Base-by-base conservation (phyloP, 1,140 invertebrate species). In the Himalopsyche phryganea region DNA sequence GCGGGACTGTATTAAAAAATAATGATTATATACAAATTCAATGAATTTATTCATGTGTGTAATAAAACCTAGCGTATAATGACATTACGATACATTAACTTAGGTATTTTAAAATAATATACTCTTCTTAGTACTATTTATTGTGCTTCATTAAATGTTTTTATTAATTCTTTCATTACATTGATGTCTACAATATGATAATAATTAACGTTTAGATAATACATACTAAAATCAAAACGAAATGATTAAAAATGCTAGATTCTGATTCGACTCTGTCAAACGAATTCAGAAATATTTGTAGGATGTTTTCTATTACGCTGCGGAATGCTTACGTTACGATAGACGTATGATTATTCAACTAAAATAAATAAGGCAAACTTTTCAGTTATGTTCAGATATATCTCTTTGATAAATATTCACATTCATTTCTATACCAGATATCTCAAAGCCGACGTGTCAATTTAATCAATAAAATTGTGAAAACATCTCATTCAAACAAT, bases 121-220 rank as follows among this genome's bases (percentile, higher is more conserved):
- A 63, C 33, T 58, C 41, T 46, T 57, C 57, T 60, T 63, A 60
- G 51, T 63, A 60, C 61, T 63, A 60, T 63, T 63, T 60, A 63
- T 63, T 63, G 61, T 63, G 61, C 57, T 58, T 54, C 42, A 60
- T 59, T 38, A 55, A 50, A 59, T 53, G 50, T 52, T 42, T 58
- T 52, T 45, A 13, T 40, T 58, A 46, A 38, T 38, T 19, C 11
- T 9, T 36, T 40, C 47, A 46, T 45, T 49, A 42, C 17, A 14
- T 48, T 50, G 47, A 50, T 57, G 47, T 38, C 54, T 57, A 57
- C 47, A 33, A 28, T 28, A 28, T 28, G 23, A 28, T 28, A 28
- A 28, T 28, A 28, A 28, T 28, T 28, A 28, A 28, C 23, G 3
- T 28, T 28, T 28, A 28, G 23, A 28, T 28, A 9, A 28, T 28